Base-by-base conservation (phyloP, 1,140 invertebrate species). In the Heterodera schachtii region DNA sequence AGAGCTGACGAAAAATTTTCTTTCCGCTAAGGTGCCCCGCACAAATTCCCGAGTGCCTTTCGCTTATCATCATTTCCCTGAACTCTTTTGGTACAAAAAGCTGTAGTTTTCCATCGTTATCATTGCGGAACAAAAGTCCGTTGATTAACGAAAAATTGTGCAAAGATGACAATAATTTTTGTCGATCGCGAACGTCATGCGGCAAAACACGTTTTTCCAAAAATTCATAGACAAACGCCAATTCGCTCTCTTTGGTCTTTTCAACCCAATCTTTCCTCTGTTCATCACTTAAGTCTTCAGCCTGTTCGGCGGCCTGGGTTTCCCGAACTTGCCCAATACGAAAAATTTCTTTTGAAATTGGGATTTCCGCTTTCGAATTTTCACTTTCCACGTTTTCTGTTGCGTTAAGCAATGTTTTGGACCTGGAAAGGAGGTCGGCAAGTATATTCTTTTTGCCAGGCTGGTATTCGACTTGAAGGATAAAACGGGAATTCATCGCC, bases 1-100 rank as follows among this genome's bases (percentile, higher is more conserved):
- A n/a, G n/a, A n/a, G n/a, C n/a, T n/a, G n/a, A n/a, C n/a, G n/a
- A n/a, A n/a, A n/a, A n/a, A n/a, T n/a, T n/a, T n/a, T n/a, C n/a
- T n/a, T n/a, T n/a, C n/a, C n/a, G n/a, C n/a, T n/a, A n/a, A n/a
- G n/a, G n/a, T n/a, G n/a, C n/a, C n/a, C n/a, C n/a, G 64, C 77
- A 78, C 77, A 78, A 41, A 7, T 44, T 13, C 77, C 77, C 16
- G 3, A 4, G n/a, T 78, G 77, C 46, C 77, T 1, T 47, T 78
- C 77, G 16, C 64, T 73, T 3, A 78, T 3, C 13, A 78, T 41
- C 9, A 67, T 31, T 47, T 43, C 64, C 7, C 77, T 13, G 46
- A 16, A 78, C 7, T 69, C 9, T 13, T 8, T 13, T 11, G 77
- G 77, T 6, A 78, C 77, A 78, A 69, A 78, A n/a, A 78, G 66